phyloP scores from a whole-genome alignment of 2,888 invertebrate species.

The Caenorhabditis sp. region DNA sequence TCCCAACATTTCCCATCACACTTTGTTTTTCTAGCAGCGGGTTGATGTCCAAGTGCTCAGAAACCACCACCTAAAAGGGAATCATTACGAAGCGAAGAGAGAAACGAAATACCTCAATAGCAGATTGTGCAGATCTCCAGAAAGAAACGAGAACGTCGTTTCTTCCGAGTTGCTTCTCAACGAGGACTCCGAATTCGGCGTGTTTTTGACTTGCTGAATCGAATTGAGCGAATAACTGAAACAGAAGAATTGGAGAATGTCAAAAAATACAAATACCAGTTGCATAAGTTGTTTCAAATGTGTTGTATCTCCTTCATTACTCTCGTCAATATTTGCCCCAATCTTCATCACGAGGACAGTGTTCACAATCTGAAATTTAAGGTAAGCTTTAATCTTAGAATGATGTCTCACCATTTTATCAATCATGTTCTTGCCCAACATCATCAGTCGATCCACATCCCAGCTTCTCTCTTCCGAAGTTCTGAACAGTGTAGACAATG shows the following conservation, averaged over 20 bases:
- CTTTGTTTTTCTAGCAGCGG: slow-evolving; percentile 67
- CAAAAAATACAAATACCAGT: slow-evolving; percentile 67
- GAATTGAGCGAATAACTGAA: slow-evolving; percentile 70
- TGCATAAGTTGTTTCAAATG: slow-evolving; percentile 77
- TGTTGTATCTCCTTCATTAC: slow-evolving; percentile 71
- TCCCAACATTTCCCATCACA: slow-evolving; percentile 20
- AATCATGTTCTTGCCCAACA: slow-evolving; percentile 70
- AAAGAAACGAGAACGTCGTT: slow-evolving; percentile 69
- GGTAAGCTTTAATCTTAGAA: neutral
- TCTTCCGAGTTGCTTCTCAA: slow-evolving; percentile 57
- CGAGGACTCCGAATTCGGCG: slow-evolving; percentile 62
- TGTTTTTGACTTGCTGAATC: slow-evolving; percentile 70
- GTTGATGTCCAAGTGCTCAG: slow-evolving; percentile 79
- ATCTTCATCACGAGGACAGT: slow-evolving; percentile 71
- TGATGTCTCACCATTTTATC: slow-evolving; percentile 68
- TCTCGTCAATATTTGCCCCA: slow-evolving; percentile 71
- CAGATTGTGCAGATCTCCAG: slow-evolving; percentile 77
- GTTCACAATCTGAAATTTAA: slow-evolving; percentile 64
- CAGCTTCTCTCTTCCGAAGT: slow-evolving; percentile 58
- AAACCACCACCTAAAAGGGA: slow-evolving; percentile 70
- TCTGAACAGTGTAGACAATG: slow-evolving; percentile 63
- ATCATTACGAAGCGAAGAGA: neutral
- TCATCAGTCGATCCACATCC: slow-evolving; percentile 68
- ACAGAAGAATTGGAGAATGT: slow-evolving; percentile 2
- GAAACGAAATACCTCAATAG: slow-evolving; percentile 66